Base-by-base conservation (phyloP, 2,888 invertebrate genomes). In the Amaurobius ferox region DNA sequence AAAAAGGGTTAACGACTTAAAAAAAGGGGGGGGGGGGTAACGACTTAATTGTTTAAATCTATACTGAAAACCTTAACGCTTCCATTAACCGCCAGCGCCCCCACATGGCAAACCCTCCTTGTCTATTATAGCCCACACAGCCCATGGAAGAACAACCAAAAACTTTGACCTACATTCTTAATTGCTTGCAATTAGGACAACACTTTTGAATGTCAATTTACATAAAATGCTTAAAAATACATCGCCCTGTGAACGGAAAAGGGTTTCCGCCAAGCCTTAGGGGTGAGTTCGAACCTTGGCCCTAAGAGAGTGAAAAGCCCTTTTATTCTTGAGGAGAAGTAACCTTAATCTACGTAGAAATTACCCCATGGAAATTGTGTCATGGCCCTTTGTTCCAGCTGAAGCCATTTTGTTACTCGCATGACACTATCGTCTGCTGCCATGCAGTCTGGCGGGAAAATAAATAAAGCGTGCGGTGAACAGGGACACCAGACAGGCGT, bases 161-260 rank as follows among this genome's bases (percentile, higher is more conserved):
- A 80, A 80, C 80, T 80, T 79, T 80, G 80, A 80, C 80, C 80
- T 11, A 80, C 67, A 67, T 80, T 13, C n/a, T 26, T n/a, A 68
- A 61, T 48, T 55, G 77, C 35, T 30, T 29, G 64, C 13, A 80
- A 67, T 62, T 73, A 73, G 80, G 80, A 13, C 80, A 55, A 32
- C n/a, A 55, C 67, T 67, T 73, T 74, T 32, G 35, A 30, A n/a
- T 30, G 32, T 19, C 71, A 30, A 19, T 16, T 44, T 44, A 16
- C 9, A 16, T 55, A 44, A 44, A 44, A 44, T 44, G 2, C n/a
- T 44, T 23, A 55, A 68, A 73, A 73, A 80, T 80, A 73, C 73
- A 73, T 73, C 64, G 67, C 39, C 66, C 79, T 66, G 62, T 64
- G 61, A 72, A 23, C 1, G 13, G n/a, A 19, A 19, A 23, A 30